phyloP scores from a whole-genome alignment of 2,797 vertebrate species.

The Cebuella pygmaea region DNA sequence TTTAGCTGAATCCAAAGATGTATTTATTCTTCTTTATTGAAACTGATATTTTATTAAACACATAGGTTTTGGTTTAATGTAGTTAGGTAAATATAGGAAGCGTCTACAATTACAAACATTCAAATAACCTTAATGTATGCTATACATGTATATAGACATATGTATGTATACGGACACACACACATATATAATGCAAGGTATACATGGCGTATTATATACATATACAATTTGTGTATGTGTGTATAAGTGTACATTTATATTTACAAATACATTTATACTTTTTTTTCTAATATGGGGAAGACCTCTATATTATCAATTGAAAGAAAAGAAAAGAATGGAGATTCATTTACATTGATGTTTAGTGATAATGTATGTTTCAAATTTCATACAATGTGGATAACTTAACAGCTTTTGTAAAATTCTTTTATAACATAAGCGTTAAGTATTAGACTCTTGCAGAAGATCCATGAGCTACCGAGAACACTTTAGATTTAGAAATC shows the following conservation, averaged over 20 bases:
- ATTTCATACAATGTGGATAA: not conserved
- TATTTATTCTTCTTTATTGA: not conserved
- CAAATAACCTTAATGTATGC: not conserved
- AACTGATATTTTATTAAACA: not conserved
- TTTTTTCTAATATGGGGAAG: not conserved
- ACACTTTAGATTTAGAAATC: not conserved
- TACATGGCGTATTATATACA: not conserved
- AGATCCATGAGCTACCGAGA: not conserved
- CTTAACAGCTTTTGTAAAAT: not conserved
- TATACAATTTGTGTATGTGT: not conserved
- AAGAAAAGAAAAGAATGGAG: not conserved
- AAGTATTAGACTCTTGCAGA: not conserved
- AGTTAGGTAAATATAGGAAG: not conserved
- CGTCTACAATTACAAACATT: not conserved
- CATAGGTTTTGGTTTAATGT: not conserved
- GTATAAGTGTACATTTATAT: not conserved
- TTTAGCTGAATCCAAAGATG: not conserved
- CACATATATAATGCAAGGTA: not conserved
- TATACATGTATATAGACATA: not conserved
- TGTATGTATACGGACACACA: not conserved
- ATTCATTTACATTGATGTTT: not conserved
- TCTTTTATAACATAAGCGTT: not conserved
- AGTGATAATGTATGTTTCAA: not conserved
- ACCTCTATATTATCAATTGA: not conserved
- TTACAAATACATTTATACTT: not conserved